These are phyloP conservation scores for Chaitophorus viminalis DNA, from an alignment of 2,888 invertebrate genomes.

Conservation along the genomic window DNA sequence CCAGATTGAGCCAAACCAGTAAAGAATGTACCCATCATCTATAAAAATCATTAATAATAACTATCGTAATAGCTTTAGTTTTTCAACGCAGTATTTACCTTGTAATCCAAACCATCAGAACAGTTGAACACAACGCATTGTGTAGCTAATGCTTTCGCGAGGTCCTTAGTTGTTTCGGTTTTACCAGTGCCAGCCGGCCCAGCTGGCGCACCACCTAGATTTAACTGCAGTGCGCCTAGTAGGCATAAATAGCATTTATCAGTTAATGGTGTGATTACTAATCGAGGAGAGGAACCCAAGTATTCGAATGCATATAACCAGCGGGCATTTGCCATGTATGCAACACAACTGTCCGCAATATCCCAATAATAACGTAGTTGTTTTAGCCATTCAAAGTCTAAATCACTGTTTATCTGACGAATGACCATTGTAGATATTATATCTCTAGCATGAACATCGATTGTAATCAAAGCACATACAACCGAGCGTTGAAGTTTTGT, in stretches of 20 bases:
- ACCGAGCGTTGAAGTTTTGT: conserved; percentile 78
- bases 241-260: conserved; percentile 92
- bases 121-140: conserved; percentile 98
- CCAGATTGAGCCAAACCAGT: conserved; percentile 87
- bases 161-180: conserved; percentile 92
- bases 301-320: conserved; percentile 94
- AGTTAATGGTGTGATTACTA: conserved; percentile 93
- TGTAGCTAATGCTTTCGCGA: conserved; percentile 94
- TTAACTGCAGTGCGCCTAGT: conserved; percentile 83
- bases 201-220: conserved; percentile 80
- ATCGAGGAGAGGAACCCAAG: conserved; percentile 85
- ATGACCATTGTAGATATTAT: conserved; percentile 80
- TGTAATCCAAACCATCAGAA: conserved; percentile 92
- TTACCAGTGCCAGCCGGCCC: conserved; percentile 91
- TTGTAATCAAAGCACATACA: conserved; percentile 85
- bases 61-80: background rate
- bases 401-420: conserved; percentile 33
- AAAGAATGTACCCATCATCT: conserved; percentile 80
- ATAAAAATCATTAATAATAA: conserved; percentile 64
- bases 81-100: conserved; percentile 77
- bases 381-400: conserved; percentile 86
- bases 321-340: conserved; percentile 86
- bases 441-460: conserved; percentile 91
- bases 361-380: conserved; percentile 92
- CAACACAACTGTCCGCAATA: conserved; percentile 71